phyloP scores from a whole-genome alignment of 2,888 invertebrate genomes.

The Gasteruption jaculator region DNA sequence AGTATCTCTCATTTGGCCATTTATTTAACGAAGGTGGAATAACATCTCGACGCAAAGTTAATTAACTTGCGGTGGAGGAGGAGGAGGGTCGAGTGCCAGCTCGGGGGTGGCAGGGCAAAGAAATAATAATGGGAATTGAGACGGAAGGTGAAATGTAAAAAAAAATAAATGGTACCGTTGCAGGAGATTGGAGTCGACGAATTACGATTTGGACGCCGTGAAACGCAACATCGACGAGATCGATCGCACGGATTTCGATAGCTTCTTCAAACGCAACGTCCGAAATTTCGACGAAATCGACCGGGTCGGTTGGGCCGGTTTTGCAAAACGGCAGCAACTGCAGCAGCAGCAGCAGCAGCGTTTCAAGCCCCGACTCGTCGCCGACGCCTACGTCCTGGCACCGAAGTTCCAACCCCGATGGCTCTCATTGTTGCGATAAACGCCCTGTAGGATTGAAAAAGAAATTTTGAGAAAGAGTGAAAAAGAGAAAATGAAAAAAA shows the following conservation, averaged over 20 bases:
- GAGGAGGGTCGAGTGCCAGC: not conserved
- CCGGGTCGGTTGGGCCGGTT: conserved; percentile 50
- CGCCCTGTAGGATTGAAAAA: too few species aligned
- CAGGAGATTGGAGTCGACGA: not conserved
- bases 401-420: too few species aligned
- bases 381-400: conserved; percentile 5
- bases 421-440: too few species aligned
- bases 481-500: too few species aligned
- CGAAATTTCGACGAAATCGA: conserved; percentile 55
- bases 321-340: conserved; percentile 43
- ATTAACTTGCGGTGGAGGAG: too few species aligned
- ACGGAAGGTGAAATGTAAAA: too few species aligned
- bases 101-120: not conserved
- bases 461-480: too few species aligned
- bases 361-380: not conserved
- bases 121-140: too few species aligned
- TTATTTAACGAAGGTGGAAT: too few species aligned
- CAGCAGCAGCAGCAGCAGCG: conserved; percentile 4
- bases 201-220: conserved; percentile 4
- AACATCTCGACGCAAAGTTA: too few species aligned
- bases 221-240: conserved; percentile 65
- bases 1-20: too few species aligned
- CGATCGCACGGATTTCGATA: conserved; percentile 60
- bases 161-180: not conserved
- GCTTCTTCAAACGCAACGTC: conserved; percentile 56